Percentiles rank a stretch among this genome's conserved stretches.
Conservation (phyloP, 2,113 vertebrate genomes). For the Leucopsar rothschildi region DNA sequence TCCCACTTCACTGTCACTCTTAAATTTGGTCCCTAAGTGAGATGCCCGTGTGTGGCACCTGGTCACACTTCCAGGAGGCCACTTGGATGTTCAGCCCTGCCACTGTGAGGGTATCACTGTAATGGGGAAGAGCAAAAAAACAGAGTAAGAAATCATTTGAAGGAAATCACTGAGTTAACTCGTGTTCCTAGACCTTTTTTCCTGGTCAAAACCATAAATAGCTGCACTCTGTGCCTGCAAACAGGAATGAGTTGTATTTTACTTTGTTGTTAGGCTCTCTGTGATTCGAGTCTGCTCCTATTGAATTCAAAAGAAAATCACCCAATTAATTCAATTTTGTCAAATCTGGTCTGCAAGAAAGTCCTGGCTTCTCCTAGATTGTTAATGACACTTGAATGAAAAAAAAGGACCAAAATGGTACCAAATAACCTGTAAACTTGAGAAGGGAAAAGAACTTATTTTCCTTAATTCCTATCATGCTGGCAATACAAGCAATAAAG, state of each 20-base stretch:
- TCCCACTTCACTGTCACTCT: neutral
- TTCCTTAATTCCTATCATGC: neutral
- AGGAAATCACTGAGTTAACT: neutral
- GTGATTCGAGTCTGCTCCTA: neutral
- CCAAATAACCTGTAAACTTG: neutral
- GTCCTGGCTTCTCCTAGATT: neutral
- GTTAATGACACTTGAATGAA: neutral
- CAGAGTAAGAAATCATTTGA: neutral
- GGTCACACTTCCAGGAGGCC: neutral
- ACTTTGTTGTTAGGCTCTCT: neutral
- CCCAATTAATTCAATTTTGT: conserved; percentile 57
- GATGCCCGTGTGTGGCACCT: neutral
- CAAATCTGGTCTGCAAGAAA: conserved; percentile 18
- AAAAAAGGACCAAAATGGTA: neutral
- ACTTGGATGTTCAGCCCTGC: neutral
- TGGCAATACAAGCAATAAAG: neutral
- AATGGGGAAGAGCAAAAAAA: neutral
- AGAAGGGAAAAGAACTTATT: neutral
- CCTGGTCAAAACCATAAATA: neutral
- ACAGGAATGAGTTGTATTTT: neutral
- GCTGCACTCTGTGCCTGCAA: neutral
- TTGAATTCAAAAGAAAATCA: conserved; percentile 19
- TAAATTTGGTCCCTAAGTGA: neutral
- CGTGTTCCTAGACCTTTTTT: neutral
- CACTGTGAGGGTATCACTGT: neutral